These are phyloP conservation scores for Sinopyrophorus schimmeli DNA, from an alignment of 2,888 invertebrate genomes.

Conservation along the genomic window DNA sequence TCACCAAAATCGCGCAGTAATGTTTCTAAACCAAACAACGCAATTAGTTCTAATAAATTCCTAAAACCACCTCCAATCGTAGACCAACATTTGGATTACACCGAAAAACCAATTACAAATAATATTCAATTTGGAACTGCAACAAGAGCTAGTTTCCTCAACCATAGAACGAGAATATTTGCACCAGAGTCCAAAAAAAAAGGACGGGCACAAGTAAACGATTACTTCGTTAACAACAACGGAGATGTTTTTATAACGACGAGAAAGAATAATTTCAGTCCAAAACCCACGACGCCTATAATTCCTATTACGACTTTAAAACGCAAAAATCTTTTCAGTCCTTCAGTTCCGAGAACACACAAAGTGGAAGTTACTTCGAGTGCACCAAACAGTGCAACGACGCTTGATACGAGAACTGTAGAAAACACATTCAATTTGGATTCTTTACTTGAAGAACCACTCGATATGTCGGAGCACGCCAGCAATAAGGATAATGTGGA, in stretches of 20 bases:
- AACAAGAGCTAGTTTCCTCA: constrained; percentile 41
- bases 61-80: constrained; percentile 39
- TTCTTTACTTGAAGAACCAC: constrained; percentile 63
- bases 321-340: constrained; percentile 43
- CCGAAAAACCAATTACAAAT: constrained; percentile 32
- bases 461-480: constrained; percentile 51
- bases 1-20: constrained; percentile 6
- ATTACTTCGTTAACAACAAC: constrained; percentile 50
- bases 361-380: constrained; percentile 40
- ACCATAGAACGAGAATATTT: constrained; percentile 48
- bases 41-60: constrained; percentile 34
- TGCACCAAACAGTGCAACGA: constrained; percentile 13
- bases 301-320: constrained; percentile 41
- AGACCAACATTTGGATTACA: constrained; percentile 46
- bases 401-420: constrained; percentile 23
- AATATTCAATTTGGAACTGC: constrained; percentile 30
- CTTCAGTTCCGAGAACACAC: constrained; percentile 30
- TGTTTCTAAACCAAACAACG: constrained; percentile 19
- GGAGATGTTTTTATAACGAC: constrained; percentile 48
- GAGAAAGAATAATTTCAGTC: constrained; percentile 41
- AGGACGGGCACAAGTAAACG: constrained; percentile 42
- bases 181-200: constrained; percentile 46
- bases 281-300: constrained; percentile 42
- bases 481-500: constrained; percentile 35
- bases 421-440: constrained; percentile 57